Evolutionary conservation across 2,113 vertebrate species (phyloP), one percentile per base, ranked within the genome.

Genomic region (Thamnophis sirtalis): DNA sequence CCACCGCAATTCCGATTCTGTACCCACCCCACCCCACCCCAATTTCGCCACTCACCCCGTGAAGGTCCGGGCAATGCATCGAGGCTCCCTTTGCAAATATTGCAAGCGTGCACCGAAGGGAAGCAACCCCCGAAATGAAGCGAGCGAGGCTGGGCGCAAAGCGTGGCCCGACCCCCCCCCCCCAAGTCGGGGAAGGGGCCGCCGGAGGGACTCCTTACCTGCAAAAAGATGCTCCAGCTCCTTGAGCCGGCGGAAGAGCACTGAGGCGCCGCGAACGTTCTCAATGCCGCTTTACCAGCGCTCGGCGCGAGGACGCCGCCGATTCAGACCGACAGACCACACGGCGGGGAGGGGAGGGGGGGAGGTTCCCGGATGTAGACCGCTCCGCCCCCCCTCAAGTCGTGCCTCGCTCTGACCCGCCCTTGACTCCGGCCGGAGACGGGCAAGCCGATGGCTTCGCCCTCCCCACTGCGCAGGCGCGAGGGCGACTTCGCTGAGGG

Each of bases 161-260:
- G 21, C 43, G 38, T 28, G 19, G 21, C 55, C 55, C 7, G 19
- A 1, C 33, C 38, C 6, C 4, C 4, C 22, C 38, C 38, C 22
- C 4, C 4, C 33, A 58, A 28, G 6, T 0, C 22, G 55, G 26
- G 87, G 19, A 4, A 3, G 38, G 56, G 38, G 22, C 28, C 28
- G 7, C n/a, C 87, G 3, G 49, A 51, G 33, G 85, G 33, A 50
- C 49, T 17, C 15, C 84, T 87, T 51, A 93, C 92, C 92, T 84
- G 53, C 55, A 54, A 49, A 49, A 38, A 90, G 86, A 80, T 56
- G 91, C 91, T 24, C 87, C 89, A 55, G 86, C 58, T 43, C 28
- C n/a, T 11, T 38, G n/a, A 85, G 28, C 33, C 17, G 92, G 92
- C 92, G 89, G 58, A 90, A 50, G 84, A n/a, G 85, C 86, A 73